Conservation (phyloP, 1,140 invertebrate species). For the Penaeus chinensis region DNA sequence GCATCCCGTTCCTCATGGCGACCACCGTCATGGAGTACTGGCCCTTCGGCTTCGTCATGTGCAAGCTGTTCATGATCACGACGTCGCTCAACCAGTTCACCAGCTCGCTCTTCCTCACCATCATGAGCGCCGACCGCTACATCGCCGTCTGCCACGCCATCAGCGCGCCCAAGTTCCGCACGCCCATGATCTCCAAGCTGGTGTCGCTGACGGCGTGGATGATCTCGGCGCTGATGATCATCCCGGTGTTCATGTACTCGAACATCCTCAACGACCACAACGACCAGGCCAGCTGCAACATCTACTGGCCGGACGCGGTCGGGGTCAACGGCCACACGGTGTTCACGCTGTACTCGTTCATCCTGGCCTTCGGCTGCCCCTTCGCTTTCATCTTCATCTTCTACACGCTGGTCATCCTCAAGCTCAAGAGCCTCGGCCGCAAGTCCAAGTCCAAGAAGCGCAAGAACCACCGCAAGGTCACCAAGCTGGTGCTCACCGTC, state of each 20-base stretch:
- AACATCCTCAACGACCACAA: constrained; percentile 44
- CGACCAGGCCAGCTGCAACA: constrained; percentile 45
- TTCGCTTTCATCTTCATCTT: constrained; percentile 83
- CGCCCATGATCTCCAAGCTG: constrained; percentile 51
- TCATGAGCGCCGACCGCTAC: constrained; percentile 47
- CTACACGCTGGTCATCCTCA: constrained; percentile 92
- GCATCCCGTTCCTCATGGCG: constrained; percentile 45
- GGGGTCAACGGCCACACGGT: constrained; percentile 74
- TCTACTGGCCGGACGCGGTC: constrained; percentile 62
- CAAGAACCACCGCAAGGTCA: constrained; percentile 37
- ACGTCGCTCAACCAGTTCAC: constrained; percentile 47
- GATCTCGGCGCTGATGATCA: constrained; percentile 41
- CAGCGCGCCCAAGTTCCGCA: constrained; percentile 48
- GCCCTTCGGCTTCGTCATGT: constrained; percentile 48
- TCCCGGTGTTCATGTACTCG: constrained; percentile 46
- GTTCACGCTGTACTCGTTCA: constrained; percentile 91
- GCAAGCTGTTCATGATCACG: constrained; percentile 48
- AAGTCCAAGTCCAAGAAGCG: constrained; percentile 68
- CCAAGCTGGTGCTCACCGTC: constrained; percentile 42
- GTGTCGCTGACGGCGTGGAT: constrained; percentile 42
- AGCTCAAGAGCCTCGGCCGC: constrained; percentile 85
- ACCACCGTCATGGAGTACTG: constrained; percentile 41
- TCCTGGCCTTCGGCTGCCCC: constrained; percentile 81
- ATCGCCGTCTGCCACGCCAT: constrained; percentile 49
- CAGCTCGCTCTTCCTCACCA: constrained; percentile 47